These are phyloP conservation scores for Scaptomyza pallida DNA, from an alignment of 1,140 invertebrate species.

Conservation along the genomic window DNA sequence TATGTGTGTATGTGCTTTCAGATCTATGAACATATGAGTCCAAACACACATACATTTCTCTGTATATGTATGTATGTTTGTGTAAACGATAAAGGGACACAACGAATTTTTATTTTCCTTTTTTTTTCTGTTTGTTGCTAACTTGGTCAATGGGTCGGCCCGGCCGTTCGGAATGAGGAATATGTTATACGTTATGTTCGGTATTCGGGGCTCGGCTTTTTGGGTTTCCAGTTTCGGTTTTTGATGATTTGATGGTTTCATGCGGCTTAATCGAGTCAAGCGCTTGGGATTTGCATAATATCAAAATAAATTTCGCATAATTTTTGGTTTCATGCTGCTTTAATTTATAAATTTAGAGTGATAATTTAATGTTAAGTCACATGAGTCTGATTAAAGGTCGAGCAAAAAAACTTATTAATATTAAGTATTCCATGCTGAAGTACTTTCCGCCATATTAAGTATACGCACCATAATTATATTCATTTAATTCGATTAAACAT, in stretches of 20 bases:
- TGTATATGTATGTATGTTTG: slow-evolving; percentile 20
- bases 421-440: too few relatives aligned
- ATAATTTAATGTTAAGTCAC: too few relatives aligned
- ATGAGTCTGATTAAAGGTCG: too few relatives aligned
- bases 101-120: slow-evolving; percentile 41
- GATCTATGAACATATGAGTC: slow-evolving; percentile 38
- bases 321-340: background rate
- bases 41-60: slow-evolving; percentile 7
- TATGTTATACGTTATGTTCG: background rate
- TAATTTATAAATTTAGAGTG: background rate
- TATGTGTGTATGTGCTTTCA: slow-evolving; percentile 16
- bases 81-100: slow-evolving; percentile 19
- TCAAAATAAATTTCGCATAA: background rate
- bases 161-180: slow-evolving; percentile 26
- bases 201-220: background rate
- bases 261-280: slow-evolving; percentile 14
- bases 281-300: background rate
- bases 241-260: background rate
- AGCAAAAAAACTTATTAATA: too few relatives aligned
- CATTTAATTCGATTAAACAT: slow-evolving; percentile 1
- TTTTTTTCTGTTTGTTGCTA: too few relatives aligned
- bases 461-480: too few relatives aligned
- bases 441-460: too few relatives aligned
- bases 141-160: slow-evolving; percentile 75
- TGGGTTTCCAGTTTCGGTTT: background rate